Percentiles rank a stretch among this genome's conserved stretches.
phyloP scores from a whole-genome alignment of 1,140 invertebrate genomes.

The Brachystomella parvula region DNA sequence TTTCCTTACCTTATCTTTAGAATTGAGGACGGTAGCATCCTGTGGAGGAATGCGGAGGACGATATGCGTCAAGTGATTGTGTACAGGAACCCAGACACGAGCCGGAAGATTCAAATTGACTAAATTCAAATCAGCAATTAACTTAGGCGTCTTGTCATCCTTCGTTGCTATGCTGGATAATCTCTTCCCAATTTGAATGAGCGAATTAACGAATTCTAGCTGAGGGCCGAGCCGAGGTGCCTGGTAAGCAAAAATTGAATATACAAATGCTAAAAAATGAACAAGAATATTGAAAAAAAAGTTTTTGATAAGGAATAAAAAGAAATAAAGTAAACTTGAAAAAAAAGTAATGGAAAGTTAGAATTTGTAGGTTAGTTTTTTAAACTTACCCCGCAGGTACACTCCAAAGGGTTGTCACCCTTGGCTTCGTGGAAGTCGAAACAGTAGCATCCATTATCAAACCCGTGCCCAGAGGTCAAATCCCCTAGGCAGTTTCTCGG shows the following conservation, averaged over 20 bases:
- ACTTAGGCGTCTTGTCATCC: constrained; percentile 78
- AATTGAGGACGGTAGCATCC: constrained; percentile 92
- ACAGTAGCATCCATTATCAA: constrained; percentile 92
- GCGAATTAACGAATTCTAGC: constrained; percentile 74
- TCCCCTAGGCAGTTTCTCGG: constrained; percentile 66
- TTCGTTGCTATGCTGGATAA: constrained; percentile 85
- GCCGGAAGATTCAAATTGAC: constrained; percentile 95
- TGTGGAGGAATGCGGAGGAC: constrained; percentile 87
- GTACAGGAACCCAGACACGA: constrained; percentile 89
- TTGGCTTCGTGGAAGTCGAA: constrained; percentile 66
- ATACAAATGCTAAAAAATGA: neutral
- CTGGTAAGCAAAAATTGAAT: constrained; percentile 44
- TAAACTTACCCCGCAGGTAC: constrained; percentile 60
- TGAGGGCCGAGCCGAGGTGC: constrained; percentile 74
- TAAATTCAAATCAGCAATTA: constrained; percentile 83
- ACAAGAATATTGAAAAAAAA: neutral
- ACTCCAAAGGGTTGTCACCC: constrained; percentile 62
- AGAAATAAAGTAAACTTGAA: neutral
- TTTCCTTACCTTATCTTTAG: constrained; percentile 82
- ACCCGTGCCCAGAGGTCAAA: constrained; percentile 82
- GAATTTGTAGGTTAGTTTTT: neutral
- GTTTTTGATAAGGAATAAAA: no score
- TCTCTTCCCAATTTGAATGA: constrained; percentile 84
- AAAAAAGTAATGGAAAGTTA: neutral
- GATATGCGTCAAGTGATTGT: constrained; percentile 62